Percentiles rank a stretch among this genome's conserved stretches.
Conservation (phyloP, 2,888 invertebrate species). For the Uropetala carovei region DNA sequence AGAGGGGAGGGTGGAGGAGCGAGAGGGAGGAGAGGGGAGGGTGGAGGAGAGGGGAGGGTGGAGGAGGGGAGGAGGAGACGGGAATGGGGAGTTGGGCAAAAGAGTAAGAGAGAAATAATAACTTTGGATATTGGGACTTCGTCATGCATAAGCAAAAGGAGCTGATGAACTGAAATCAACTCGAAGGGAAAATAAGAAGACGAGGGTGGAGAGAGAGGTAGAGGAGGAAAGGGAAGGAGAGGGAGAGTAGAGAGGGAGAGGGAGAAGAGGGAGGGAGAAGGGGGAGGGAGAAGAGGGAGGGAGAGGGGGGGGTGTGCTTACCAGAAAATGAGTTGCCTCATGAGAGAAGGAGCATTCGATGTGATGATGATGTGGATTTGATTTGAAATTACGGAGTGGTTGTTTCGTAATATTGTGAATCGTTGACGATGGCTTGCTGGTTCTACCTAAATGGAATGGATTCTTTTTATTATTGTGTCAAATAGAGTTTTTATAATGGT, state of each 20-base stretch:
- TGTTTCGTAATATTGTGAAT: no score
- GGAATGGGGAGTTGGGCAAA: not conserved
- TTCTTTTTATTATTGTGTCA: no score
- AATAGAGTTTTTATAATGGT: no score
- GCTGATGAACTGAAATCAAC: conserved; percentile 64
- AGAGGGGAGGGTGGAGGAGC: not conserved
- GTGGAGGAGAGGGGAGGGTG: not conserved
- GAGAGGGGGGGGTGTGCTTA: not conserved
- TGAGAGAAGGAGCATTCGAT: no score
- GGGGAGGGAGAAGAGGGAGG: not conserved
- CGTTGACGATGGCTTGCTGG: no score
- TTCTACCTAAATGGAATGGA: no score
- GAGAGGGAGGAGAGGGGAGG: not conserved
- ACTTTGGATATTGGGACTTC: conserved; percentile 60
- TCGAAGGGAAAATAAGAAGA: conserved; percentile 61
- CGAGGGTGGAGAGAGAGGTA: conserved; percentile 15
- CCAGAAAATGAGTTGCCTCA: no score
- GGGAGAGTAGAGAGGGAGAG: not conserved
- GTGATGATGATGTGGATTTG: no score
- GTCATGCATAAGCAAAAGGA: conserved; percentile 62
- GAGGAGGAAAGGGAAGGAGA: not conserved
- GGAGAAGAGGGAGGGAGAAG: not conserved
- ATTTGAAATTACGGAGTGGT: no score
- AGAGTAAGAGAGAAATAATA: conserved; percentile 49
- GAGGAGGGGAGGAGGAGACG: no score